These are phyloP conservation scores for Callionymus lyra DNA, from an alignment of 2,113 vertebrate genomes.

Conservation along the genomic window DNA sequence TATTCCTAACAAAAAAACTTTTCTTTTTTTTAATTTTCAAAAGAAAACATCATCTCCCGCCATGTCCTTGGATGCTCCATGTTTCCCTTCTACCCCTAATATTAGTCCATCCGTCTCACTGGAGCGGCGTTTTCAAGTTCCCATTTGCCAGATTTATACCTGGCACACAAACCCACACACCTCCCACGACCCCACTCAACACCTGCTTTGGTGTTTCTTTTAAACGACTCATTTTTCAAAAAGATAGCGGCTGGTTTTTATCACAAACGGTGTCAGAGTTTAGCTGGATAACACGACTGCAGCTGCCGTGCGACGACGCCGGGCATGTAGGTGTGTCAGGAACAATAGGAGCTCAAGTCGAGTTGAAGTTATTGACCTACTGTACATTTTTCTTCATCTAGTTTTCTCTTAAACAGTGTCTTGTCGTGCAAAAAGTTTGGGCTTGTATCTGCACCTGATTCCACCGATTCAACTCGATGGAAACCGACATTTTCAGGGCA, in stretches of 20 bases:
- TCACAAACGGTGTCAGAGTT: slow-evolving; percentile 21
- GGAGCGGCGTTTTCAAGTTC: slow-evolving; percentile 4
- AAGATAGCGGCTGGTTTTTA: slow-evolving; percentile 33
- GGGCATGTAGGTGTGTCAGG: too few species aligned
- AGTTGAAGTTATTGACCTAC: slow-evolving; percentile 29
- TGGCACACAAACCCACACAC: slow-evolving; percentile 16
- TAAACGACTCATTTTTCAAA: slow-evolving; percentile 12
- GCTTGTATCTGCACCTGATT: too few species aligned
- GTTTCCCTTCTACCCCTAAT: slow-evolving; percentile 27
- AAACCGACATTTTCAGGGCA: slow-evolving; percentile 24
- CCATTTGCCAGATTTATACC: slow-evolving; percentile 23
- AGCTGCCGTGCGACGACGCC: slow-evolving; percentile 7
- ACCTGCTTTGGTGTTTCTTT: slow-evolving; percentile 31
- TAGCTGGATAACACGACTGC: slow-evolving; percentile 14
- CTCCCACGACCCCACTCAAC: not conserved
- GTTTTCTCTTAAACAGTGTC: too few species aligned
- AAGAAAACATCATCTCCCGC: not conserved
- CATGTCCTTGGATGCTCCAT: slow-evolving; percentile 16
- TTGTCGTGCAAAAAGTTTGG: too few species aligned
- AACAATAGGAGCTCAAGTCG: slow-evolving; percentile 2
- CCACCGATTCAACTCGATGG: too few species aligned
- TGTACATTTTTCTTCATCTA: too few species aligned
- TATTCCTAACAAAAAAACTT: too few species aligned
- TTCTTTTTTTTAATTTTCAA: too few species aligned
- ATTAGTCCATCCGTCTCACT: slow-evolving; percentile 24